Conservation (phyloP, 2,888 invertebrate species). For the Orthosia gracilis region DNA sequence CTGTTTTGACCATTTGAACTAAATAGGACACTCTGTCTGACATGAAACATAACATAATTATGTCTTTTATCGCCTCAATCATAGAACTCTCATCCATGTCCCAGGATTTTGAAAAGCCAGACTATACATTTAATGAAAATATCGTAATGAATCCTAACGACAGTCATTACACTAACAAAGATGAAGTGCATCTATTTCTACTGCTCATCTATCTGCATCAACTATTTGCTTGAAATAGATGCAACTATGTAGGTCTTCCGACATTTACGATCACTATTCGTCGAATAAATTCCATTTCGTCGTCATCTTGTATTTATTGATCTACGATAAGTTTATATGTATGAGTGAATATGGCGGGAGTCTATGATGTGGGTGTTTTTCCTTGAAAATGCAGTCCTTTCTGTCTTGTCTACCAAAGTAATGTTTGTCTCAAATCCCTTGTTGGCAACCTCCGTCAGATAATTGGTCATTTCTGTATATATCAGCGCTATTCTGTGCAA, state of each 20-base stretch:
- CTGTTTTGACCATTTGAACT: not conserved
- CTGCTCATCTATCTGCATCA: conserved; percentile 43
- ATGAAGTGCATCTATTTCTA: conserved; percentile 53
- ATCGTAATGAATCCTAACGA: conserved; percentile 46
- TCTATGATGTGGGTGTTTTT: conserved; percentile 30
- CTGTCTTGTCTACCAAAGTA: not conserved
- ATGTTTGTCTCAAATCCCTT: conserved; percentile 2
- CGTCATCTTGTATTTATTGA: conserved; percentile 49
- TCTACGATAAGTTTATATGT: conserved; percentile 47
- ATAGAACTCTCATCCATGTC: not conserved
- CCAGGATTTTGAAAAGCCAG: conserved; percentile 27
- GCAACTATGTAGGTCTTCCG: conserved; percentile 50
- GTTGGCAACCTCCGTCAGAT: conserved; percentile 1
- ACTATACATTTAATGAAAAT: conserved; percentile 34
- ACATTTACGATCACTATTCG: conserved; percentile 55
- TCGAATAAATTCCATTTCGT: conserved; percentile 40
- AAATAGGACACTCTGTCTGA: not conserved
- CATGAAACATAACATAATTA: not conserved
- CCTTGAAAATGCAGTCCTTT: conserved; percentile 9
- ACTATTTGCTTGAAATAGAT: conserved; percentile 47
- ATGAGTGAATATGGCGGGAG: conserved; percentile 26
- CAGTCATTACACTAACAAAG: conserved; percentile 57
- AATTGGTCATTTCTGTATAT: conserved; percentile 14
- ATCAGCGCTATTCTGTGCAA: not conserved
- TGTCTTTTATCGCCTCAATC: not conserved